Evolutionary conservation across 2,888 invertebrate species (phyloP).

Genomic region (Isotomurus palustris): DNA sequence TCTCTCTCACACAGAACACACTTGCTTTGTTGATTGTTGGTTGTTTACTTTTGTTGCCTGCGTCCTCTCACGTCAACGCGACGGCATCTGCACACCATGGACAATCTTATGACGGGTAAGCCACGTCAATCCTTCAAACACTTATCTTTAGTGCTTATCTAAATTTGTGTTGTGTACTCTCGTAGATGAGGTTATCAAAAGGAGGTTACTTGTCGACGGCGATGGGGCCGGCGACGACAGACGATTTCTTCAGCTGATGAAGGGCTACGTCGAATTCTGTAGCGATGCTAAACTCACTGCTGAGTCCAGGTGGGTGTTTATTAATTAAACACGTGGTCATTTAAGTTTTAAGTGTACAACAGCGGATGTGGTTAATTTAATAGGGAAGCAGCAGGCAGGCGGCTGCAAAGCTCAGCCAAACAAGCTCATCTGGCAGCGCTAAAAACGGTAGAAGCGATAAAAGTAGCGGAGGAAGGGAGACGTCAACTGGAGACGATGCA

Average conservation of each 20-base stretch:
- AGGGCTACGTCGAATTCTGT: conserved; percentile 58
- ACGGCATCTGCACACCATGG: too few relatives aligned
- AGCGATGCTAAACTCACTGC: too few relatives aligned
- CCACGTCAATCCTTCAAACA: conserved; percentile 19
- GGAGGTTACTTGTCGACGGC: conserved; percentile 87
- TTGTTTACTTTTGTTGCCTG: too few relatives aligned
- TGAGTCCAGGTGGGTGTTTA: conserved; percentile 14
- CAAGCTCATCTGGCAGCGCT: conserved; percentile 84
- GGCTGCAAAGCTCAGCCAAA: conserved; percentile 73
- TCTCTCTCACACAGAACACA: too few relatives aligned
- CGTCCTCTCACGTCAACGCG: too few relatives aligned
- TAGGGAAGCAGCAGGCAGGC: conserved; percentile 67
- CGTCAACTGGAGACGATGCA: conserved; percentile 70
- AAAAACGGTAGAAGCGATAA: conserved; percentile 72
- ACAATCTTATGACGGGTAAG: conserved; percentile 9
- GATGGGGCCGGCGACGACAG: conserved; percentile 96
- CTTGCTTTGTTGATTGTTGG: too few relatives aligned
- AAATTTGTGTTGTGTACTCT: neutral
- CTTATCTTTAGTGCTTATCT: conserved; percentile 11
- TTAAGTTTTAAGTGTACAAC: too few relatives aligned
- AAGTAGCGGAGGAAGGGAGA: conserved; percentile 77
- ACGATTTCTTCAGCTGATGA: conserved; percentile 75
- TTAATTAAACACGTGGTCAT: too few relatives aligned
- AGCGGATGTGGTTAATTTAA: neutral
- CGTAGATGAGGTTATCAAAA: conserved; percentile 87